phyloP scores from a whole-genome alignment of 1,140 invertebrate species.

The Pseudomyrmex concolor region DNA sequence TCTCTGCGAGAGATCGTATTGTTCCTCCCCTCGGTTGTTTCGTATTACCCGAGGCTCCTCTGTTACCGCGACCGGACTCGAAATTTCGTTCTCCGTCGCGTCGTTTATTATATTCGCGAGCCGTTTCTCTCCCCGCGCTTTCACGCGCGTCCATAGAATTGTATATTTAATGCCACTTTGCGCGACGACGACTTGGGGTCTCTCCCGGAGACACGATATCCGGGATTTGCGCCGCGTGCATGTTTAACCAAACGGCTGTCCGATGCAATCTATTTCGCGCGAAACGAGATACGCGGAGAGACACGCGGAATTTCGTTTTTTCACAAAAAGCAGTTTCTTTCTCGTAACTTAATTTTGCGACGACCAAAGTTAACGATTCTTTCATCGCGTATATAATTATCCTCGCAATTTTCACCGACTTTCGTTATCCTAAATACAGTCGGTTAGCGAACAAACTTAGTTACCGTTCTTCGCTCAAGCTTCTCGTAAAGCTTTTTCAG shows the following conservation, averaged over 20 bases:
- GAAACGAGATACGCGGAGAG: neutral
- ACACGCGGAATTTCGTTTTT: neutral
- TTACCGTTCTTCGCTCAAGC: neutral
- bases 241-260: constrained; percentile 8
- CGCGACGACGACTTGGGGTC: constrained; percentile 12
- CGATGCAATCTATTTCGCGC: neutral
- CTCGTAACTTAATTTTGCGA: too few relatives aligned
- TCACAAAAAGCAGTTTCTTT: neutral
- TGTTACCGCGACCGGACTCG: constrained; percentile 57
- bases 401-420: constrained; percentile 12
- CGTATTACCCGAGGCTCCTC: constrained; percentile 55
- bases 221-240: neutral
- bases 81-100: constrained; percentile 60
- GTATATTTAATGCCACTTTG: constrained; percentile 37
- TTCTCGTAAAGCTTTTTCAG: constrained; percentile 20
- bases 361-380: neutral
- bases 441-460: neutral
- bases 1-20: constrained; percentile 57
- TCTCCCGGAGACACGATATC: neutral
- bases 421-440: constrained; percentile 17
- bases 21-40: constrained; percentile 34
- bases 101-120: constrained; percentile 25
- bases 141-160: constrained; percentile 43
- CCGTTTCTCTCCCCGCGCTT: constrained; percentile 43
- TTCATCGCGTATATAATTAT: constrained; percentile 7